A percentile compares a stretch with the other conserved stretches of the same genome.
Evolutionary conservation across 1,140 invertebrate genomes (phyloP).

Genomic region (Pomacea maculata): DNA sequence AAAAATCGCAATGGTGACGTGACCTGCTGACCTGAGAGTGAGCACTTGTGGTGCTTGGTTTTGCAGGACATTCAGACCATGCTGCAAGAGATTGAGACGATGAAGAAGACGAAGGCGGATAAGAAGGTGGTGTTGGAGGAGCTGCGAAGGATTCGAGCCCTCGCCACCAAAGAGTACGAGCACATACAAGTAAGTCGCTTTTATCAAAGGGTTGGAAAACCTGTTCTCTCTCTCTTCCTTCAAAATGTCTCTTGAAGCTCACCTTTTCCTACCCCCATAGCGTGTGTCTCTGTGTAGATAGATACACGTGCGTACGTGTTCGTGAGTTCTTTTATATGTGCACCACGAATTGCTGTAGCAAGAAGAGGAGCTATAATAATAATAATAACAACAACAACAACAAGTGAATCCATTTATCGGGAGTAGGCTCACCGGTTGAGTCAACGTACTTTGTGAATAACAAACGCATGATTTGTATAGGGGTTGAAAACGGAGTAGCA

Average conservation of each 20-base stretch:
- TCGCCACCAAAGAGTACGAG: conserved; percentile 2
- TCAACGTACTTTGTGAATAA: too few species aligned
- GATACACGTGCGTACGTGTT: not conserved
- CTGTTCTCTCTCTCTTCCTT: too few species aligned
- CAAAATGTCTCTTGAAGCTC: not conserved
- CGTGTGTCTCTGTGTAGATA: not conserved
- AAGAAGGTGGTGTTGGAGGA: conserved; percentile 1
- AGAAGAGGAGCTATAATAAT: too few species aligned
- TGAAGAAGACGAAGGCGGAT: not conserved
- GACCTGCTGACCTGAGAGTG: too few species aligned
- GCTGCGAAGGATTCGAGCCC: not conserved
- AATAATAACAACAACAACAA: too few species aligned
- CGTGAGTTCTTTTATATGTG: not conserved
- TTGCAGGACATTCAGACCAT: conserved; percentile 6
- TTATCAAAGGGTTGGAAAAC: too few species aligned
- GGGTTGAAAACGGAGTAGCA: too few species aligned
- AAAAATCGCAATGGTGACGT: too few species aligned
- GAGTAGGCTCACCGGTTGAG: too few species aligned
- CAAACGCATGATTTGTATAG: too few species aligned
- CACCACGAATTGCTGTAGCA: too few species aligned
- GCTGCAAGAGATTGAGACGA: conserved; percentile 14
- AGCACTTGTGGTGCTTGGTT: not conserved
- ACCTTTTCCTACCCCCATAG: not conserved
- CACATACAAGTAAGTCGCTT: not conserved
- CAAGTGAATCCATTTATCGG: too few species aligned